Evolutionary conservation across 2,113 vertebrate genomes (phyloP), one percentile per base, ranked within the genome.

Genomic region (Proteles cristata): DNA sequence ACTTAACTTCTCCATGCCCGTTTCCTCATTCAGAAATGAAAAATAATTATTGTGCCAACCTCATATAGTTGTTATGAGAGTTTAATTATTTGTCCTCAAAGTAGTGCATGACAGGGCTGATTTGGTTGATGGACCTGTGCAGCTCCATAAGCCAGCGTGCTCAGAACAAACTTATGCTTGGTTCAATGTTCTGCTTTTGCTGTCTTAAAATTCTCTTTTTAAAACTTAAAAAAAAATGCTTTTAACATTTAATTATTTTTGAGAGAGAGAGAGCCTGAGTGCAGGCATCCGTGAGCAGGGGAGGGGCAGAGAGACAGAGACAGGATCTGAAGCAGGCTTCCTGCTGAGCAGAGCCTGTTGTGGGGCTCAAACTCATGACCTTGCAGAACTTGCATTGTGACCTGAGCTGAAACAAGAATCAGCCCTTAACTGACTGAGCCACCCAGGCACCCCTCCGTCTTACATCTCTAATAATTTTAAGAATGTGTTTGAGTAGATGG

Each of bases 81-180:
- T 76, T 92, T 92, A 80, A 86, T 77, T 87, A 23, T 94, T 63
- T 92, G 50, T 93, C 85, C 53, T 93, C 90, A 88, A 80, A 83
- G 45, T 16, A 74, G 28, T 63, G 33, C 4, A 23, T 33, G 10
- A 1, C 2, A 39, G 50, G 66, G 39, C 26, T 68, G 43, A 69
- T 31, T 50, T 80, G 26, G n/a, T 48, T 25, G 11, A 0, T 17
- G 73, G 74, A 87, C 48, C 15, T 39, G 9, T 1, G 7, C 7
- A 10, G 1, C 1, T 35, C 7, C 23, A 12, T 6, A 71, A 35
- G n/a, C 10, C 4, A 0, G 35, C n/a, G 17, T 0, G 4, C 7
- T 85, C 63, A 89, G 17, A 90, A 28, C 11, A n/a, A 35, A 17
- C 10, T 4, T 10, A 17, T 35, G 19, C 83, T 86, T 84, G 28